Conservation (phyloP, 2,888 invertebrate genomes). For the Abrostola tripartita region DNA sequence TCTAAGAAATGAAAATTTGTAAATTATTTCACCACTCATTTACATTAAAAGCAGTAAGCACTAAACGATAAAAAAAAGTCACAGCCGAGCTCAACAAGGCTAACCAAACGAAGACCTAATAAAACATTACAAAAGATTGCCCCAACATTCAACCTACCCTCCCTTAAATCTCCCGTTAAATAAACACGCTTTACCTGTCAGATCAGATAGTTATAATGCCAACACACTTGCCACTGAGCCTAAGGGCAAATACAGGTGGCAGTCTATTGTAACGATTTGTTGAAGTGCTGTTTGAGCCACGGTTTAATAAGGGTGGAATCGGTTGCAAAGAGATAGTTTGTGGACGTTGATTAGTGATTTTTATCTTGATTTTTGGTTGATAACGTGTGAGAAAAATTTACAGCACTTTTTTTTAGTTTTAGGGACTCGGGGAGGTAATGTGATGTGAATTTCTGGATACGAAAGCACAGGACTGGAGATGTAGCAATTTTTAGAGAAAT, state of each 20-base stretch:
- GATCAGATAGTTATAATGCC: conserved; percentile 43
- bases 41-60: neutral
- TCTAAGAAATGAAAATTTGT: too few species aligned
- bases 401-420: too few species aligned
- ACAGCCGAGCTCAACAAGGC: neutral
- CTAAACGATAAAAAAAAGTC: neutral
- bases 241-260: conserved; percentile 82
- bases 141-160: conserved; percentile 23
- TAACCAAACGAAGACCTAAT: conserved; percentile 23
- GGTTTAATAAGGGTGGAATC: conserved; percentile 40
- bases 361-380: conserved; percentile 36
- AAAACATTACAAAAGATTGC: conserved; percentile 26
- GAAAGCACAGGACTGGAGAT: too few species aligned
- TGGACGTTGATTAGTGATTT: conserved; percentile 36
- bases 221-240: conserved; percentile 72
- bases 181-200: conserved; percentile 62
- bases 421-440: neutral
- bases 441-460: conserved; percentile 32
- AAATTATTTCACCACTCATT: too few species aligned
- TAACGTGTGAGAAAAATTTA: neutral
- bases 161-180: conserved; percentile 22
- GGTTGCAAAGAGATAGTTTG: conserved; percentile 1
- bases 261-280: conserved; percentile 13
- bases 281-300: conserved; percentile 26
- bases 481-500: too few species aligned